Evolutionary conservation across 2,888 invertebrate genomes (phyloP).

Genomic region (Heliconius ethilla): DNA sequence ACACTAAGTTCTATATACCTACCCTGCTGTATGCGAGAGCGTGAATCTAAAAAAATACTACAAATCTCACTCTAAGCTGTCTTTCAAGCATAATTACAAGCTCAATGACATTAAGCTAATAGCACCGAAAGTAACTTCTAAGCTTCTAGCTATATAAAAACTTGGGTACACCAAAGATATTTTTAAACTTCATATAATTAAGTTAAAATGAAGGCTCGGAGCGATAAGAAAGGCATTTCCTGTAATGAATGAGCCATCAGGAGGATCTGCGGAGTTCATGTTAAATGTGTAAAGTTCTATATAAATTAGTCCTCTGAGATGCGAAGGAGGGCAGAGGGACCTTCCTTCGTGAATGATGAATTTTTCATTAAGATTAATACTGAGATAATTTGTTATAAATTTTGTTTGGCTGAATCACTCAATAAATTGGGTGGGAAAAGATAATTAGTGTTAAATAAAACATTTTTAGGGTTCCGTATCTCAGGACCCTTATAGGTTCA

Average conservation of each 20-base stretch:
- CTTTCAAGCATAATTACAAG: neutral
- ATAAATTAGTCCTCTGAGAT: slow-evolving; percentile 6
- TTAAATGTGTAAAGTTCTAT: slow-evolving; percentile 27
- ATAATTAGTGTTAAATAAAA: neutral
- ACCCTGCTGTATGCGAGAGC: no score
- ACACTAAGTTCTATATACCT: no score
- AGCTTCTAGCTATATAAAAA: neutral
- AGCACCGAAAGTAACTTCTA: neutral
- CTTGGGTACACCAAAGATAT: neutral
- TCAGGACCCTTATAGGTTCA: no score
- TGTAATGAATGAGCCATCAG: slow-evolving; percentile 20
- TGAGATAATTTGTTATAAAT: neutral
- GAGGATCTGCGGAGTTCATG: slow-evolving; percentile 1
- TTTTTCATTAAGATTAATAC: slow-evolving; percentile 18
- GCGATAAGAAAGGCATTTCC: slow-evolving; percentile 10
- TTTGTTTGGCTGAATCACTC: slow-evolving; percentile 5
- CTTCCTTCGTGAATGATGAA: neutral
- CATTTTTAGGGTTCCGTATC: no score
- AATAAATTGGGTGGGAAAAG: neutral
- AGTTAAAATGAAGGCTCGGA: neutral
- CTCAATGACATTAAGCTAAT: neutral
- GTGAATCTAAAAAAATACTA: no score
- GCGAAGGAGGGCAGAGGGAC: neutral
- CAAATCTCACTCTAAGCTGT: neutral
- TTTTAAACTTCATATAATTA: slow-evolving; percentile 17